Conservation (phyloP, 2,797 vertebrate genomes). For the Gadopsis marmoratus region DNA sequence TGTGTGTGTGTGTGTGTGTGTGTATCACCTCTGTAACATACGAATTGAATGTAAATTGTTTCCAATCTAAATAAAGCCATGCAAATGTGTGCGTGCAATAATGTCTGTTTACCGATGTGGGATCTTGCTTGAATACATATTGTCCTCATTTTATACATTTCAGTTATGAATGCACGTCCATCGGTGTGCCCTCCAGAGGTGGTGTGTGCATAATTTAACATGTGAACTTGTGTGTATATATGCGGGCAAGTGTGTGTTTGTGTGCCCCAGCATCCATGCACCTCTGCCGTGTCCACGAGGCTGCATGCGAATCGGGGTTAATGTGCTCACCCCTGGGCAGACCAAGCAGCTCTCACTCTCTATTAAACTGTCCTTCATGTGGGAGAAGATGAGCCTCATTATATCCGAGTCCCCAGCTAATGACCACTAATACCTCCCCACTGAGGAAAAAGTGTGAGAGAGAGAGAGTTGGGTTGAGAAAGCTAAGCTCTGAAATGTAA, state of each 20-base stretch:
- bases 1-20: background rate
- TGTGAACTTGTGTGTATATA: background rate
- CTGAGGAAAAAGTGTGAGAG: constrained; percentile 49
- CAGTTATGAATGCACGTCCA: constrained; percentile 7
- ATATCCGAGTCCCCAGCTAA: constrained; percentile 73
- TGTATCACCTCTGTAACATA: constrained; percentile 25
- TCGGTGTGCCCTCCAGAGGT: constrained; percentile 22
- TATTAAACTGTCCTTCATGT: constrained; percentile 77
- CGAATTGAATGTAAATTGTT: constrained; percentile 35
- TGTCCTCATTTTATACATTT: constrained; percentile 29
- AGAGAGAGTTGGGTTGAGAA: constrained; percentile 41
- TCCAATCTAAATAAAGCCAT: constrained; percentile 2
- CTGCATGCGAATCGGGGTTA: constrained; percentile 61
- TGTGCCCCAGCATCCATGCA: background rate
- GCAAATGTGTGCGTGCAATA: constrained; percentile 7
- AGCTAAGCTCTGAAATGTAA: constrained; percentile 41
- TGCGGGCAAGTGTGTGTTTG: constrained; percentile 6
- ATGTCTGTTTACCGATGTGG: background rate
- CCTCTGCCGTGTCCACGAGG: constrained; percentile 38
- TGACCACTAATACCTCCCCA: constrained; percentile 69
- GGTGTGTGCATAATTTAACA: constrained; percentile 33
- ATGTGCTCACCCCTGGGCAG: constrained; percentile 63
- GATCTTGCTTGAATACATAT: constrained; percentile 18
- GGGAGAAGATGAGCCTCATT: constrained; percentile 77
- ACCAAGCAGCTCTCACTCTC: constrained; percentile 59